Base-by-base conservation (phyloP, 2,888 invertebrate species). In the Arge pagana region DNA sequence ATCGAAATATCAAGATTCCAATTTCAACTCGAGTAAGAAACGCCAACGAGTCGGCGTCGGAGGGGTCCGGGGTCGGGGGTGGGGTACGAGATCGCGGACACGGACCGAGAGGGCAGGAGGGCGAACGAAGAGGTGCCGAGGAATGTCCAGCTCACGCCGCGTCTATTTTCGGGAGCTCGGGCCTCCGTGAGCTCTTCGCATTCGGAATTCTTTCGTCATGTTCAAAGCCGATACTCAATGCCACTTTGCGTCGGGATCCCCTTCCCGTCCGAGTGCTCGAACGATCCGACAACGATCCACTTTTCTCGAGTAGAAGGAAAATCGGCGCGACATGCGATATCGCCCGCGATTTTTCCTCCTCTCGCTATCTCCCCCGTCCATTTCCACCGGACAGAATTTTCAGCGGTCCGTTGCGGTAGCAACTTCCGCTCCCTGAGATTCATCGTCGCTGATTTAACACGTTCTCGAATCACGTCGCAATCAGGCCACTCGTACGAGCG, bases 91-190 rank as follows among this genome's bases (percentile, higher is more conserved):
- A 42, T 15, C 42, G 41, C 10, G 56, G 40, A 56, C n/a, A n/a
- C n/a, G n/a, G n/a, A n/a, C n/a, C n/a, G n/a, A n/a, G 58, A 60
- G 54, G 62, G 24, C 36, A 36, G 37, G 54, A 48, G 42, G 40
- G 50, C 48, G 42, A 50, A 54, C 53, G 57, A 60, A 57, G 63
- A 63, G 64, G 70, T 72, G 67, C 24, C 35, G 23, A 45, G 66
- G 69, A 69, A 68, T 69, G 68, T 74, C 75, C 74, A 74, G 75
- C 70, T 64, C 65, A 57, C 63, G 62, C 61, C 61, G 68, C 55
- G 58, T 64, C 72, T 75, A 76, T 76, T 75, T 74, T 69, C 67
- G 71, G 50, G 24, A 45, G 52, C 58, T 55, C 60, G 37, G 54
- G 55, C 55, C 58, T 58, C 59, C 60, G 53, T 55, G 55, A 48